Base-by-base conservation (phyloP, 2,797 vertebrate genomes). In the Phoeniculus purpureus region DNA sequence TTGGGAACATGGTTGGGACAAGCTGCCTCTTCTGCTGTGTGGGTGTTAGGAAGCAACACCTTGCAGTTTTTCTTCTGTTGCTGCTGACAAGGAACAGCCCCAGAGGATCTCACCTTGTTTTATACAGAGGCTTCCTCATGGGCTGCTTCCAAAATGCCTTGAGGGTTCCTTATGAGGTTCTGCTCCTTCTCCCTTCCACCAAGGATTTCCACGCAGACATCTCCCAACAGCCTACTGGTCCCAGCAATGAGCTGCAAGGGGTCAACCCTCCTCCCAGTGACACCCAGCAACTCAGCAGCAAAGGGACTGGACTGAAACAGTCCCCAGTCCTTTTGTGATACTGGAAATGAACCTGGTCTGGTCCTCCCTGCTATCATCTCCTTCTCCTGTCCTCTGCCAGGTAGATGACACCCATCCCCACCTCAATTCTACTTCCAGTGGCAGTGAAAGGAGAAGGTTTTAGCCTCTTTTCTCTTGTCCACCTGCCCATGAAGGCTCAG, bases 351-450 rank as follows among this genome's bases (percentile, higher is more conserved):
- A 12, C 22, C 40, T 64, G 6, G 3, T 67, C 27, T 55, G 25
- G 1, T 5, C 7, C 21, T 74, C 13, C 20, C 13, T 78, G n/a
- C 12, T 0, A 0, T 31, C 65, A 56, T 70, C 10, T 43, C 6
- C 27, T 73, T 70, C 10, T 13, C 12, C 16, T 43, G 43, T 17
- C 74, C 21, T 71, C 22, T 74, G 40, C 26, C 2, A 1, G 29
- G 29, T 29, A 12, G 73, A 3, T 77, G 45, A 61, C 56, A 60
- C 31, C n/a, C 17, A 43, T 37, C 8, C 3, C 19, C 15, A n/a
- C 19, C 7, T 25, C 32, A 48, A 23, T 12, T 22, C 56, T 70
- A 29, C 5, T 47, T 68, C 61, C 3, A 0, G 29, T 2, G 65
- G 21, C 25, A 51, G 32, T 0, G 1, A 27, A 66, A 32, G 6